phyloP scores from a whole-genome alignment of 2,888 invertebrate species.

The Prosopocoilus inquinatus region DNA sequence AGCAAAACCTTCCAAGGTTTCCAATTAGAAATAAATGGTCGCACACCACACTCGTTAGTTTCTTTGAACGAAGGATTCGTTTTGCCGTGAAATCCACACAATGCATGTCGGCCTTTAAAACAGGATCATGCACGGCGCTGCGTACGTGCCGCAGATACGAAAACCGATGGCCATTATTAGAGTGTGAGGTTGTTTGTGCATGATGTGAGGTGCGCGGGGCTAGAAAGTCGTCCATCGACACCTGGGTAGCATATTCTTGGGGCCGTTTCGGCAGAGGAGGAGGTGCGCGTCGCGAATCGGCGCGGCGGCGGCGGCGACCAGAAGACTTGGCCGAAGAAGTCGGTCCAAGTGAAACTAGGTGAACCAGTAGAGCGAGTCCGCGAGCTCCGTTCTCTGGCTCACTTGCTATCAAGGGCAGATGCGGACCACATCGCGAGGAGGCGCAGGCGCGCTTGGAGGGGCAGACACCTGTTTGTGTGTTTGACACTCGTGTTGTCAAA shows the following conservation, averaged over 20 bases:
- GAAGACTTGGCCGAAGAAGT: slow-evolving; percentile 18
- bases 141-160: slow-evolving; percentile 21
- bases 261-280: slow-evolving; percentile 1
- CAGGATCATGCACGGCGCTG: slow-evolving; percentile 19
- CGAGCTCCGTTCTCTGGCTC: slow-evolving; percentile 7
- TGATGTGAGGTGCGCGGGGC: slow-evolving; percentile 7
- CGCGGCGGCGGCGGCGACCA: not conserved
- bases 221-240: slow-evolving; percentile 34
- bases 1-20: too few relatives aligned
- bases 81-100: too few relatives aligned
- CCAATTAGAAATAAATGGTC: too few relatives aligned
- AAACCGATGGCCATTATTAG: slow-evolving; percentile 20
- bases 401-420: slow-evolving; percentile 43
- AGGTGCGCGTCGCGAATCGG: not conserved
- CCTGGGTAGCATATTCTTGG: slow-evolving; percentile 12
- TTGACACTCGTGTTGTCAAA: slow-evolving; percentile 38
- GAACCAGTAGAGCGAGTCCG: slow-evolving; percentile 25
- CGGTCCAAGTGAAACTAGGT: slow-evolving; percentile 27
- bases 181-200: slow-evolving; percentile 17
- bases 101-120: slow-evolving; percentile 14
- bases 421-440: slow-evolving; percentile 26
- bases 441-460: slow-evolving; percentile 32
- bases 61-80: too few relatives aligned
- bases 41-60: too few relatives aligned
- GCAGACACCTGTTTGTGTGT: slow-evolving; percentile 37